Conservation (phyloP, 2,888 invertebrate genomes). For the Tetragnatha montana region DNA sequence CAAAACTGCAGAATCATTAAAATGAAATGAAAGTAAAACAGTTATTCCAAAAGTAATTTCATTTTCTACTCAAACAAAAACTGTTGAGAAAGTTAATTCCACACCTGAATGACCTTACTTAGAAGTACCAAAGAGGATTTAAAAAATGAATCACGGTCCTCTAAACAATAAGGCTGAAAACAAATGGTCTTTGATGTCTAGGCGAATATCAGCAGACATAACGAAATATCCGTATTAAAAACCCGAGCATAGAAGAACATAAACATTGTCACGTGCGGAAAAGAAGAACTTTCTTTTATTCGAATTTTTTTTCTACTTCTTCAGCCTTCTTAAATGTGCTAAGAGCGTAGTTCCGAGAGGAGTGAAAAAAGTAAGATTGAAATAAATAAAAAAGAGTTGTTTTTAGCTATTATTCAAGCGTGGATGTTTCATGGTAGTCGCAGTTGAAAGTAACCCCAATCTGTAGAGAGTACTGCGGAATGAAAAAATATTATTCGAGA, state of each 20-base stretch:
- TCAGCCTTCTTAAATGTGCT: neutral
- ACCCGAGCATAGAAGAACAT: neutral
- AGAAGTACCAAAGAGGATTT: neutral
- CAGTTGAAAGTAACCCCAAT: neutral
- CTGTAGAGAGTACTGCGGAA: neutral
- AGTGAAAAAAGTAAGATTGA: neutral
- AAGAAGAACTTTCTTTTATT: neutral
- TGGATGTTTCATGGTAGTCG: neutral
- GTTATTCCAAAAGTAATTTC: too few relatives aligned
- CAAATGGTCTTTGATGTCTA: neutral
- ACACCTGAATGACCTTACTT: neutral
- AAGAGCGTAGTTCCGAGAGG: neutral
- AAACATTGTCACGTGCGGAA: neutral
- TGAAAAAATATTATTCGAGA: neutral
- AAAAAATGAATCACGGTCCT: neutral
- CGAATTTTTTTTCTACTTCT: neutral
- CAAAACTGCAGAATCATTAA: too few relatives aligned
- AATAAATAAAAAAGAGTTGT: neutral
- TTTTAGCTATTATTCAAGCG: neutral
- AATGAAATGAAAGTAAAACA: too few relatives aligned
- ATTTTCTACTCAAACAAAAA: neutral
- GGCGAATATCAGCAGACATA: neutral
- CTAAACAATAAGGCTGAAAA: neutral
- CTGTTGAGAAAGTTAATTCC: neutral
- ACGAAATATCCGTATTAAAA: neutral